These are phyloP conservation scores for Ectobius pallidus DNA, from an alignment of 2,888 invertebrate genomes.

Conservation along the genomic window DNA sequence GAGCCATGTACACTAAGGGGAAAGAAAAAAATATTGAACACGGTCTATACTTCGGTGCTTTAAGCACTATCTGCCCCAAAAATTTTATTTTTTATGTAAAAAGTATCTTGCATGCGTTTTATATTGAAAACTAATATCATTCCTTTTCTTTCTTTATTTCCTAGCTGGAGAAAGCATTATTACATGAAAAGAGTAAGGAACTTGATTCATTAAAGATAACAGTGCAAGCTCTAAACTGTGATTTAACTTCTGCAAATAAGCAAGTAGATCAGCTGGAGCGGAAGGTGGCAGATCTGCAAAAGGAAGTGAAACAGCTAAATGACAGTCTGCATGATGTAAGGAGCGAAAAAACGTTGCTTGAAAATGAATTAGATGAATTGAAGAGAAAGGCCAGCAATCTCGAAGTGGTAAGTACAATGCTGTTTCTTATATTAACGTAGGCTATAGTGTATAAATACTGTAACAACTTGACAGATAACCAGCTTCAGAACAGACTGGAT, in stretches of 20 bases:
- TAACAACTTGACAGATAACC: too few species aligned
- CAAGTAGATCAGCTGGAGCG: background rate
- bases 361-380: constrained; percentile 50
- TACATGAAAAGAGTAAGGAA: background rate
- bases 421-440: too few species aligned
- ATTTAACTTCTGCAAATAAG: background rate
- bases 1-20: too few species aligned
- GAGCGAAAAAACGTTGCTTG: constrained; percentile 52
- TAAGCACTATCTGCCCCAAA: too few species aligned
- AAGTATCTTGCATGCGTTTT: too few species aligned
- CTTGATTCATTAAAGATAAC: background rate
- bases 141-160: too few species aligned
- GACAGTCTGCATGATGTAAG: background rate
- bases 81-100: too few species aligned
- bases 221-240: background rate
- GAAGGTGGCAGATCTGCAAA: background rate
- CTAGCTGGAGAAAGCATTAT: background rate
- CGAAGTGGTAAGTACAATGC: constrained; percentile 14
- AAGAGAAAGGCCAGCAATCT: constrained; percentile 40
- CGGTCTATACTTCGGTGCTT: too few species aligned
- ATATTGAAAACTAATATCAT: too few species aligned
- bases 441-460: too few species aligned
- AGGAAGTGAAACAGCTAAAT: background rate
- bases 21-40: too few species aligned
- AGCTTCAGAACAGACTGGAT: too few species aligned